These are phyloP conservation scores for Euphonia xanthogaster DNA, from an alignment of 2,797 vertebrate genomes.

Conservation along the genomic window DNA sequence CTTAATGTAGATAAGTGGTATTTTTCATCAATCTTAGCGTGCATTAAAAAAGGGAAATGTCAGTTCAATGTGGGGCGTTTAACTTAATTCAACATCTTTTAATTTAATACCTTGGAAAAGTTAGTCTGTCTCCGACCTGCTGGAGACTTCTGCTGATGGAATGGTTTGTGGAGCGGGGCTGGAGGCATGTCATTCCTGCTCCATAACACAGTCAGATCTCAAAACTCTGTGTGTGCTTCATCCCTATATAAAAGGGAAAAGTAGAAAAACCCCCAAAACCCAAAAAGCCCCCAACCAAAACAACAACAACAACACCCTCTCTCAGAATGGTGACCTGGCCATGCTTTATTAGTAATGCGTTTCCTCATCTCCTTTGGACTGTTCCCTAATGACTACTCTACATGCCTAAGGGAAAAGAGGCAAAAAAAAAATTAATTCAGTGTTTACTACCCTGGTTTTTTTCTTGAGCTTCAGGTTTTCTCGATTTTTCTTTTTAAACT, in stretches of 20 bases:
- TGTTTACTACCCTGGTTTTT: not conserved
- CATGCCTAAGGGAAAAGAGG: not conserved
- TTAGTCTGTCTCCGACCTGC: conserved; percentile 73
- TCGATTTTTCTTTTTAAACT: not conserved
- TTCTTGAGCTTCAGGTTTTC: not conserved
- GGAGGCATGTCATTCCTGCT: conserved; percentile 11
- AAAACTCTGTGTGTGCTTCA: not conserved
- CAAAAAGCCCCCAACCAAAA: not conserved
- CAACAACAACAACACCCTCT: too few relatives aligned
- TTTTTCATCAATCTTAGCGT: conserved; percentile 88
- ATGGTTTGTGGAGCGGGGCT: conserved; percentile 52
- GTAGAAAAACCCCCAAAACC: not conserved
- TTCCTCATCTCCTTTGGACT: not conserved
- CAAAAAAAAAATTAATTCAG: not conserved
- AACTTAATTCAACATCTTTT: conserved; percentile 85
- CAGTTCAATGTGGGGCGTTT: conserved; percentile 80
- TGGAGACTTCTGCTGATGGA: conserved; percentile 75
- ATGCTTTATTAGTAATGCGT: not conserved
- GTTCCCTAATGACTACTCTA: not conserved
- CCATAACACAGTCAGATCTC: conserved; percentile 8
- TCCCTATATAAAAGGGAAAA: not conserved
- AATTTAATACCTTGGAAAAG: conserved; percentile 84
- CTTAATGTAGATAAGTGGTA: conserved; percentile 99
- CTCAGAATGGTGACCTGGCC: not conserved
- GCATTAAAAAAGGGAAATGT: conserved; percentile 83